phyloP scores from a whole-genome alignment of 2,113 vertebrate genomes.

The Terrapene triunguis region DNA sequence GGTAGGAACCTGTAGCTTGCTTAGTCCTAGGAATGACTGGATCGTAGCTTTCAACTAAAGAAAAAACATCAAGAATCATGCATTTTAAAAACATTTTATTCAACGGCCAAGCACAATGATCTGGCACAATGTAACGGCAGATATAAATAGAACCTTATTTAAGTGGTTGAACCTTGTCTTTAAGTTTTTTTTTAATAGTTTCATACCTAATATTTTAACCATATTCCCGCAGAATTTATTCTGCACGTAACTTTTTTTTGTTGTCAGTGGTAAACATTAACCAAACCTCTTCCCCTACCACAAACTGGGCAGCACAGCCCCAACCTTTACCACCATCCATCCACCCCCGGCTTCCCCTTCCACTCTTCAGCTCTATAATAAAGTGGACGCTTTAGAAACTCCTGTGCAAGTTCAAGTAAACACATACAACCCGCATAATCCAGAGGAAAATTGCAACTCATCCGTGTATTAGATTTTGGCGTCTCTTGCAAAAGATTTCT shows the following conservation, averaged over 20 bases:
- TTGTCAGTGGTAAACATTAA: slow-evolving; percentile 71
- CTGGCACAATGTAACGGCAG: slow-evolving; percentile 73
- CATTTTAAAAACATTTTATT: slow-evolving; percentile 77
- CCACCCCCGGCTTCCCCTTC: background rate
- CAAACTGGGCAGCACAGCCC: slow-evolving; percentile 63
- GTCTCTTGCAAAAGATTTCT: slow-evolving; percentile 76
- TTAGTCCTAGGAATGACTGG: slow-evolving; percentile 67
- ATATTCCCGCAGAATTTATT: slow-evolving; percentile 51
- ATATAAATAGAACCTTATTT: slow-evolving; percentile 77
- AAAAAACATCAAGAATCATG: slow-evolving; percentile 76
- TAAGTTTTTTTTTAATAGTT: slow-evolving; percentile 67
- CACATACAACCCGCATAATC: slow-evolving; percentile 91
- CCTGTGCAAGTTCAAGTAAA: slow-evolving; percentile 90
- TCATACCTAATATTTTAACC: slow-evolving; percentile 70
- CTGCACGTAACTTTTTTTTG: slow-evolving; percentile 49
- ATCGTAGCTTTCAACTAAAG: slow-evolving; percentile 72
- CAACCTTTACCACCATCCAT: slow-evolving; percentile 40
- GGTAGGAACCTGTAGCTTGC: slow-evolving; percentile 66
- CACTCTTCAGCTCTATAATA: slow-evolving; percentile 56
- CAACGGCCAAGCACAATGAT: slow-evolving; percentile 72
- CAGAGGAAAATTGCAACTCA: slow-evolving; percentile 90
- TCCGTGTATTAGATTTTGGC: slow-evolving; percentile 85
- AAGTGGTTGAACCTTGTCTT: slow-evolving; percentile 78
- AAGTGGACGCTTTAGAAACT: slow-evolving; percentile 78
- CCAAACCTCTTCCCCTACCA: slow-evolving; percentile 63